Conservation (phyloP, 2,797 vertebrate species). For the Halcyon smyrnensis region DNA sequence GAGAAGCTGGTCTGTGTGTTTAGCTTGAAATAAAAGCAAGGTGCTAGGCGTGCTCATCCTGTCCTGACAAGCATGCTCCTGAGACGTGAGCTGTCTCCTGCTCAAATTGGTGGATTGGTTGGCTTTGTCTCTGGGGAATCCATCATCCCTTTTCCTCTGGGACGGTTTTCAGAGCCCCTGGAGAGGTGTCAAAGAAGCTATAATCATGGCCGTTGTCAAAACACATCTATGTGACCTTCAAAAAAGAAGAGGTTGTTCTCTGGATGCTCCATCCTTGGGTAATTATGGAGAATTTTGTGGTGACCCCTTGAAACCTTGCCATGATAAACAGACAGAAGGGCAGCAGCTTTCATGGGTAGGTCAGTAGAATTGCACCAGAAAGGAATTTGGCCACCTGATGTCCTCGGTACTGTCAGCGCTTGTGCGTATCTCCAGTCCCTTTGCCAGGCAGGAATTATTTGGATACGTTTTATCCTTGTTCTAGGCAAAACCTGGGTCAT, state of each 20-base stretch:
- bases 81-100: accelerated
- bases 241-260: background rate
- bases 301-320: background rate
- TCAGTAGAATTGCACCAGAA: background rate
- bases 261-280: background rate
- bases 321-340: background rate
- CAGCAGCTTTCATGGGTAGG: background rate
- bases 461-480: background rate
- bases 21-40: background rate
- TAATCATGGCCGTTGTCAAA: background rate
- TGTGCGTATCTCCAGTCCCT: accelerated
- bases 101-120: background rate
- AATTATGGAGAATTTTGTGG: background rate
- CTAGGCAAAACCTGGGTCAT: background rate
- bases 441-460: background rate
- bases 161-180: background rate
- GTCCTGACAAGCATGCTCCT: accelerated
- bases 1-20: background rate
- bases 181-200: background rate
- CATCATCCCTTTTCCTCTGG: background rate
- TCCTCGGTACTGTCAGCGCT: background rate
- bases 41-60: background rate
- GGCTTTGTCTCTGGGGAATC: background rate
- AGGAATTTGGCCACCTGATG: background rate
- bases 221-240: background rate